Conservation (phyloP, 2,888 invertebrate species). For the Syritta pipiens region DNA sequence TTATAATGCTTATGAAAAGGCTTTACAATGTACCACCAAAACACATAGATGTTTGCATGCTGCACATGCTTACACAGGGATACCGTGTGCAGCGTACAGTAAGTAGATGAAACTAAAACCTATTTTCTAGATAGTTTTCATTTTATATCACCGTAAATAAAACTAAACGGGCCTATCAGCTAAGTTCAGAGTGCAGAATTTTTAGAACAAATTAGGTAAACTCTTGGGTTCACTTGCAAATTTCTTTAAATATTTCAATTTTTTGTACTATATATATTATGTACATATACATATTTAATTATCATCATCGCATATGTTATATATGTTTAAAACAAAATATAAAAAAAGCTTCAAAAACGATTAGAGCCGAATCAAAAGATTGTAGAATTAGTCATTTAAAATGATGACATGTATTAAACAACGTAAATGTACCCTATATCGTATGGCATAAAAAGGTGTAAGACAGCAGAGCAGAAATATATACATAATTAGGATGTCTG, state of each 20-base stretch:
- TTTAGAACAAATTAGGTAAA: no score
- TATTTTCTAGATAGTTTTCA: not conserved
- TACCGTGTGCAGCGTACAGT: slow-evolving; percentile 93
- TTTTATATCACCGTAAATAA: not conserved
- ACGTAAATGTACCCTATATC: no score
- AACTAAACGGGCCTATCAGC: not conserved
- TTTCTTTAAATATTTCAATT: no score
- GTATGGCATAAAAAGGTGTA: slow-evolving; percentile 9
- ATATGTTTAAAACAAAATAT: no score
- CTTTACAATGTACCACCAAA: slow-evolving; percentile 90
- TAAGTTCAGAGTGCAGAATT: no score
- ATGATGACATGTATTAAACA: no score
- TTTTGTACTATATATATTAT: no score
- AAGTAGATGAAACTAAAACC: slow-evolving; percentile 79
- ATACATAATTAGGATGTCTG: slow-evolving; percentile 48
- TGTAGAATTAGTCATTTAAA: no score
- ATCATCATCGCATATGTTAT: no score
- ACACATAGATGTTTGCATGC: slow-evolving; percentile 95
- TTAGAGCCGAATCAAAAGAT: no score
- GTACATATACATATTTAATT: no score
- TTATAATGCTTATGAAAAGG: slow-evolving; percentile 83
- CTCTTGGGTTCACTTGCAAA: no score
- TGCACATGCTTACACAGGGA: slow-evolving; percentile 90
- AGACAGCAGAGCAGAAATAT: slow-evolving; percentile 30
- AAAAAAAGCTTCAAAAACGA: not conserved